Evolutionary conservation across 2,888 invertebrate genomes (phyloP), one percentile per base, ranked within the genome.

Genomic region (Eugnorisma glareosa): DNA sequence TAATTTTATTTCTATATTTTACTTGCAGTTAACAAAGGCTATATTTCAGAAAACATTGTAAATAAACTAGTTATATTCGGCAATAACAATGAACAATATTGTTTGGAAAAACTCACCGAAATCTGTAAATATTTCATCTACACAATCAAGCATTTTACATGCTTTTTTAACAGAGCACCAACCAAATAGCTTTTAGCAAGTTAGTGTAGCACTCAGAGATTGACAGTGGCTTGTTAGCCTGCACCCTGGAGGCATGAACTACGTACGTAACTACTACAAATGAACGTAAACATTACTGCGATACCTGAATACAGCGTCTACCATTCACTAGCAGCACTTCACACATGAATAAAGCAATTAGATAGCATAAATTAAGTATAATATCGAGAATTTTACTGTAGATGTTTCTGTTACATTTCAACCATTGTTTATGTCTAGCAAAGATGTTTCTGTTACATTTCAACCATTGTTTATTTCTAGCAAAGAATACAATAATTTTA

Each of bases 141-240:
- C 28, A 43, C 24, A 48, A 3, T 18, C 28, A 24, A 31, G 18
- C 4, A 11, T 63, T 11, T 2, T 10, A 18, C 15, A 18, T 18
- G 10, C 21, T 54, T 54, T 64, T 21, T 37, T 37, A 61, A 18
- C 18, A 40, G 8, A 67, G 24, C 45, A 45, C 10, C 21, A n/a
- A 35, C 8, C 40, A 13, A 40, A 57, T 35, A 59, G 37, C 31
- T 37, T 54, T 45, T 7, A 73, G 24, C 45, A 7, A 37, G 57
- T 68, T 31, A 18, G 43, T 18, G 28, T 48, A n/a, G 15, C n/a
- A 28, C 59, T 67, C 45, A 43, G 48, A 82, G 76, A 68, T 75
- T 68, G 68, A 79, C 82, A 82, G 61, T 10, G 21, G 48, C 67
- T 75, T 64, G 82, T 82, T 64, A 75, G 31, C 54, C 40, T 54